Evolutionary conservation across 1,140 invertebrate genomes (phyloP), one percentile per base, ranked within the genome.

Genomic region (Diorhabda elongata): DNA sequence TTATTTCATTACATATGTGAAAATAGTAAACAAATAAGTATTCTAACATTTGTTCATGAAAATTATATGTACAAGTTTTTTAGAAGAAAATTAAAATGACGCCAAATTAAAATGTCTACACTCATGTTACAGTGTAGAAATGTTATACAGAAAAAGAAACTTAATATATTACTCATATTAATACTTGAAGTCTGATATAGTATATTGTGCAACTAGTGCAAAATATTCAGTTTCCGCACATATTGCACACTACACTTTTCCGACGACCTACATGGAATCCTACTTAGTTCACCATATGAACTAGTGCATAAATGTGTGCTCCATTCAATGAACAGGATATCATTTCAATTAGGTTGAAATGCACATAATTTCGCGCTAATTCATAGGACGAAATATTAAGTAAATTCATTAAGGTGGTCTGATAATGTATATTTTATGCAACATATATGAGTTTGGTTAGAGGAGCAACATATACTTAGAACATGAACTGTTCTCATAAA

Each of bases 1-100:
- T 72, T 70, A 74, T 69, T 72, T 74, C 67, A 74, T 70, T 74
- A 74, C 71, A 74, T 74, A 71, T 69, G 71, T 71, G 71, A 73
- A 74, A 72, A 74, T 59, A 66, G 44, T 72, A 72, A 72, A 72
- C 68, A 72, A 71, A 69, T 71, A 68, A 72, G 68, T 67, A 70
- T 72, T 72, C 68, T 69, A 72, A 72, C 68, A 70, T 72, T 72
- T 72, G 56, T 69, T 72, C 65, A 67, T 67, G 47, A 68, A 71
- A 71, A 72, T 71, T 67, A 70, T 71, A 69, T 71, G 62, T 64
- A 69, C 43, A 60, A 26, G 26, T 26, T 69, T 66, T 72, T 42
- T 69, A 69, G 64, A 63, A 72, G 58, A 67, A 67, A 71, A 71
- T 66, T 67, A 69, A 65, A 65, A 69, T 66, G 58, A 69, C 64